phyloP scores from a whole-genome alignment of 2,797 vertebrate genomes.

The Acomys russatus region DNA sequence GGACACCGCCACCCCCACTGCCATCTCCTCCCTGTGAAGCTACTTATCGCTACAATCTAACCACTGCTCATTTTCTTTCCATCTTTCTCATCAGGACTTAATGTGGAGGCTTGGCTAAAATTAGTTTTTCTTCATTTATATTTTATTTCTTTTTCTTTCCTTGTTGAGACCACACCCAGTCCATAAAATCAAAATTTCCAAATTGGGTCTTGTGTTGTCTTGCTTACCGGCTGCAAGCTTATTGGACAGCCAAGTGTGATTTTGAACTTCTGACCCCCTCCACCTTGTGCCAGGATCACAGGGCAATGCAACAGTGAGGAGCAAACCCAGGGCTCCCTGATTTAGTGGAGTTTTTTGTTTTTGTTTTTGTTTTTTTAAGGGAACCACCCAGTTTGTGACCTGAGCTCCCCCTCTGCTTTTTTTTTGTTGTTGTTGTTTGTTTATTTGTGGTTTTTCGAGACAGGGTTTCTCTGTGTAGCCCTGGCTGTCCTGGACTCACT shows the following conservation, averaged over 20 bases:
- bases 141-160: background rate
- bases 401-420: background rate
- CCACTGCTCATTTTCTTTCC: background rate
- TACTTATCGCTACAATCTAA: background rate
- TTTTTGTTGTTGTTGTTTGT: too few species aligned
- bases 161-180: background rate
- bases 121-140: background rate
- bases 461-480: too few species aligned
- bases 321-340: background rate
- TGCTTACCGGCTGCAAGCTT: background rate
- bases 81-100: background rate
- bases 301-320: background rate
- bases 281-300: background rate
- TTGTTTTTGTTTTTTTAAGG: slow-evolving; percentile 23
- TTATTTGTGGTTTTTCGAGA: too few species aligned
- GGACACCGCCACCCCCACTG: background rate
- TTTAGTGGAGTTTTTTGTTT: background rate
- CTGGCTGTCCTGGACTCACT: too few species aligned
- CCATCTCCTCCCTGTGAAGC: background rate
- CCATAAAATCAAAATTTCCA: background rate
- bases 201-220: too few species aligned
- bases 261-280: background rate
- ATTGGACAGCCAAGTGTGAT: background rate
- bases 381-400: background rate
- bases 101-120: slow-evolving; percentile 6